phyloP scores from a whole-genome alignment of 2,113 vertebrate species.

The Equus quagga region DNA sequence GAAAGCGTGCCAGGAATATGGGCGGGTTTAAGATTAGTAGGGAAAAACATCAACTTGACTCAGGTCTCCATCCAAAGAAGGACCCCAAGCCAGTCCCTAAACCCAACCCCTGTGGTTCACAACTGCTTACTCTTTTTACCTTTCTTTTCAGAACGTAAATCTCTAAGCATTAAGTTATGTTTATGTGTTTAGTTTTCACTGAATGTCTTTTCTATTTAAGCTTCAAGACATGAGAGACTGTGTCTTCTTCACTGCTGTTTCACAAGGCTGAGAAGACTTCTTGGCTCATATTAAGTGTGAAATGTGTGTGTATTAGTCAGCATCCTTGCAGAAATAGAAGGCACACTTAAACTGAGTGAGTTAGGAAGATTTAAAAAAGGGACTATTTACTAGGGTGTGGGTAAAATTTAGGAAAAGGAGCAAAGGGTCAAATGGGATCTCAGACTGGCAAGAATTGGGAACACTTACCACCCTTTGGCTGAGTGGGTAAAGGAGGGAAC shows the following conservation, averaged over 20 bases:
- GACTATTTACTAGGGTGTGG: neutral
- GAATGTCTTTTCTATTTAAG: neutral
- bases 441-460: neutral
- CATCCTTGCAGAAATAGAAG: neutral
- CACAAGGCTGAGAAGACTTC: neutral
- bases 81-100: neutral
- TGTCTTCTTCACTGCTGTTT: neutral
- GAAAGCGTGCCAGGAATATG: neutral
- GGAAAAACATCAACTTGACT: neutral
- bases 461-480: neutral
- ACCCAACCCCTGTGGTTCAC: neutral
- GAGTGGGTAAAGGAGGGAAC: neutral
- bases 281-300: neutral
- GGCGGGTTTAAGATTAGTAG: neutral
- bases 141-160: neutral
- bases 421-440: neutral
- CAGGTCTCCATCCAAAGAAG: neutral
- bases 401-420: neutral
- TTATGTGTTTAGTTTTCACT: neutral
- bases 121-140: neutral
- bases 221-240: neutral
- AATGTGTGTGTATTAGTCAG: neutral
- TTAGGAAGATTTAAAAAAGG: neutral
- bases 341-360: neutral
- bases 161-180: neutral